Evolutionary conservation across 2,888 invertebrate genomes (phyloP).

Genomic region (Abrostola tripartita): DNA sequence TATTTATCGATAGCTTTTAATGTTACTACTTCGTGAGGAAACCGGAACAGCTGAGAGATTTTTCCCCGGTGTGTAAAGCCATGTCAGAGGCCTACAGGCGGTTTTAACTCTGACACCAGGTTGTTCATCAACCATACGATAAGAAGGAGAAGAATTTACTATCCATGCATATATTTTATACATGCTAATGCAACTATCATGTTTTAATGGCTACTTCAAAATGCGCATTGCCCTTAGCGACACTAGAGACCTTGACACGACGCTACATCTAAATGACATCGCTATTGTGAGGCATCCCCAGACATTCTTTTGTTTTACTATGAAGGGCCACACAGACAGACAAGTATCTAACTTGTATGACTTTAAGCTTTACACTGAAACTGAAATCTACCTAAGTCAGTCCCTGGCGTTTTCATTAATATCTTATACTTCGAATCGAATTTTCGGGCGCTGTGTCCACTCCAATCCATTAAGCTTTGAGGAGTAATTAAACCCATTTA

Average conservation of each 20-base stretch:
- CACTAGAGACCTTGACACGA: conserved; percentile 59
- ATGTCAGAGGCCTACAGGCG: no score
- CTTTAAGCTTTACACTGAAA: conserved; percentile 48
- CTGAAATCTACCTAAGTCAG: conserved; percentile 21
- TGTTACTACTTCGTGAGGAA: no score
- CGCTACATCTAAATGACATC: conserved; percentile 60
- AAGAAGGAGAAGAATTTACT: no score
- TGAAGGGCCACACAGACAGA: conserved; percentile 50
- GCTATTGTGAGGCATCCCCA: conserved; percentile 61
- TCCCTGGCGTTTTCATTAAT: conserved; percentile 24
- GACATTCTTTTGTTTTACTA: conserved; percentile 63
- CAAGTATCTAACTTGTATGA: conserved; percentile 47
- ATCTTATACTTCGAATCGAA: conserved; percentile 30
- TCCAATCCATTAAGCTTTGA: conserved; percentile 15
- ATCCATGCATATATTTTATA: conserved; percentile 26
- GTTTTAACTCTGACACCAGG: no score
- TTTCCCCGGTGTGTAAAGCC: no score
- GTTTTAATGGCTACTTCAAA: conserved; percentile 44
- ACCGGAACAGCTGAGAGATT: no score
- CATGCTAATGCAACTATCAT: conserved; percentile 17
- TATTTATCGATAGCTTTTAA: conserved; percentile 50
- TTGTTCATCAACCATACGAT: no score
- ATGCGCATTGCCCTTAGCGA: conserved; percentile 44
- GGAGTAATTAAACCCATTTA: conserved; percentile 10
- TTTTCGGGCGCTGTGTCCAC: neutral